Conservation (phyloP, 2,888 invertebrate genomes). For the Allolobophora icterica region DNA sequence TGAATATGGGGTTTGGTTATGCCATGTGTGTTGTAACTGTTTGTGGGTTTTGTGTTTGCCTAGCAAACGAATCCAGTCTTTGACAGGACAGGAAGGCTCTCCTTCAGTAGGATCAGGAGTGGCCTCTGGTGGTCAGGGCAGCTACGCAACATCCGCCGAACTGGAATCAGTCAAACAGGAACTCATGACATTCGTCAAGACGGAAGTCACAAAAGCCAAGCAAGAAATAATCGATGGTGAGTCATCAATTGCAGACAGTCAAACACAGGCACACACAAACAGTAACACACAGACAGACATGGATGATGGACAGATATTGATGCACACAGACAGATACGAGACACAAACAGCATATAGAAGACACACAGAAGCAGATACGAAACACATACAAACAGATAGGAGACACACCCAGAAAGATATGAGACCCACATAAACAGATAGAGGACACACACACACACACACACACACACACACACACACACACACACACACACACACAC, state of each 20-base stretch:
- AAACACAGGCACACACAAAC: neutral
- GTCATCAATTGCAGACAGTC: neutral
- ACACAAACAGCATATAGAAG: too few relatives aligned
- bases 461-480: too few relatives aligned
- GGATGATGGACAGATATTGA: too few relatives aligned
- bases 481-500: too few relatives aligned
- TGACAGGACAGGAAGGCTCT: conserved; percentile 21
- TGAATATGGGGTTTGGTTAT: too few relatives aligned
- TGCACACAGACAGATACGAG: neutral
- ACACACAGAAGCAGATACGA: too few relatives aligned
- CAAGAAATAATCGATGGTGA: conserved; percentile 19
- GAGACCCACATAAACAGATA: too few relatives aligned
- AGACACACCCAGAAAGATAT: too few relatives aligned
- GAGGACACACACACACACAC: too few relatives aligned
- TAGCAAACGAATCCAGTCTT: conserved; percentile 17
- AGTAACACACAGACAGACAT: neutral
- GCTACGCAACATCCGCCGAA: neutral
- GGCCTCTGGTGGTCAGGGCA: neutral
- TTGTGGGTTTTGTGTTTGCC: neutral
- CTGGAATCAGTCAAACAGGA: conserved; percentile 24
- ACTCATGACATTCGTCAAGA: neutral
- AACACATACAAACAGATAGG: too few relatives aligned
- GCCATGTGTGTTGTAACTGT: neutral
- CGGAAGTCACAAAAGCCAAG: conserved; percentile 13
- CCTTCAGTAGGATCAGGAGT: neutral